Conservation (phyloP, 2,113 vertebrate genomes). For the Periophthalmodon schlosseri region DNA sequence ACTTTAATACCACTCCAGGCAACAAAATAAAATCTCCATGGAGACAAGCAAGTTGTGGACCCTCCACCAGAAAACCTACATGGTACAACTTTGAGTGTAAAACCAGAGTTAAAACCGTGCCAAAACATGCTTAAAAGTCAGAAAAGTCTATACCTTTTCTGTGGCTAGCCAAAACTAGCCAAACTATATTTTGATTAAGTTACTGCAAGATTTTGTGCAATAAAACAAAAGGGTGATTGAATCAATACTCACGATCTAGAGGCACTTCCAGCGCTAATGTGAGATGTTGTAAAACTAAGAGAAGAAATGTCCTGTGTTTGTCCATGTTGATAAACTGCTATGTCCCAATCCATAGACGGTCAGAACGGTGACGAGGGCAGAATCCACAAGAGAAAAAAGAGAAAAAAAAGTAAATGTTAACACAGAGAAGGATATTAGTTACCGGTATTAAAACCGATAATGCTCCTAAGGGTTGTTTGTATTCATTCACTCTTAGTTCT, state of each 20-base stretch:
- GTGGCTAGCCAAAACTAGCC: background rate
- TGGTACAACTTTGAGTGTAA: background rate
- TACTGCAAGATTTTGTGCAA: background rate
- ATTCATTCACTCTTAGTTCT: background rate
- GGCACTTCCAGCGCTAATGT: slow-evolving; percentile 90
- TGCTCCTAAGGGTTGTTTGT: too few relatives aligned
- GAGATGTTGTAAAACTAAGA: slow-evolving; percentile 84
- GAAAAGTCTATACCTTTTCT: background rate
- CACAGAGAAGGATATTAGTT: background rate
- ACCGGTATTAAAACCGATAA: too few relatives aligned
- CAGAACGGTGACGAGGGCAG: slow-evolving; percentile 7
- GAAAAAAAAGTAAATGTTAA: background rate
- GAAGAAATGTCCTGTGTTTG: slow-evolving; percentile 75
- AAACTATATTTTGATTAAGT: background rate
- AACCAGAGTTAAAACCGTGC: background rate
- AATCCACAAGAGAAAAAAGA: slow-evolving; percentile 33
- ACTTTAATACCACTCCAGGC: too few relatives aligned
- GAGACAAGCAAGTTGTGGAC: too few relatives aligned
- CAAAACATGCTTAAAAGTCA: background rate
- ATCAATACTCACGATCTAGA: slow-evolving; percentile 90
- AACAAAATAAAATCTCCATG: too few relatives aligned
- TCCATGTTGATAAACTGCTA: slow-evolving; percentile 68
- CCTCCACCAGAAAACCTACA: too few relatives aligned
- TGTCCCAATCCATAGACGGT: slow-evolving; percentile 44
- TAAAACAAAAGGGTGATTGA: background rate